phyloP scores from a whole-genome alignment of 2,113 vertebrate genomes.

The Nannospalax galili region DNA sequence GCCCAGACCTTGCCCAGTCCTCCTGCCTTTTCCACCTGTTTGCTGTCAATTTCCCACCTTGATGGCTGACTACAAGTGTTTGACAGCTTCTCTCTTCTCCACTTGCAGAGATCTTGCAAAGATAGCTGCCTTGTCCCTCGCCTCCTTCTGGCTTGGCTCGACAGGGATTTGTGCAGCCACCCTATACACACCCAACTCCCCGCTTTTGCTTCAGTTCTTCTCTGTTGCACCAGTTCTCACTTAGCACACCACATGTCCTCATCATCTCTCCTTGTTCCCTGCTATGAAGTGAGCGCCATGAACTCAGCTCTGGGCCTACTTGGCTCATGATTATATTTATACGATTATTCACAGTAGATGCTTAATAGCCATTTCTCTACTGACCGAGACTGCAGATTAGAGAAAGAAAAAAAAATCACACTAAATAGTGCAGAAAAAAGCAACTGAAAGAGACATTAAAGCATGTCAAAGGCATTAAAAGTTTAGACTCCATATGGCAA shows the following conservation, averaged over 20 bases:
- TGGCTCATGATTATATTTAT: background rate
- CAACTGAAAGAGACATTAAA: background rate
- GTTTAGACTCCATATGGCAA: background rate
- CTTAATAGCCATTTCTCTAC: background rate
- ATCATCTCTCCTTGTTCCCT: background rate
- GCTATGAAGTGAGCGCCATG: background rate
- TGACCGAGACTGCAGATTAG: background rate
- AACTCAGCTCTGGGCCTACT: background rate
- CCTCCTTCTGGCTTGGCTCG: background rate
- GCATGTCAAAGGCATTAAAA: background rate
- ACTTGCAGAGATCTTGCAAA: background rate
- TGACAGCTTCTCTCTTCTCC: background rate
- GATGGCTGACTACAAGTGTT: background rate
- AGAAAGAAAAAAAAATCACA: background rate
- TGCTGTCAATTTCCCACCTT: too few relatives aligned
- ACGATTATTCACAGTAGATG: background rate
- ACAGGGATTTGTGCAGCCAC: too few relatives aligned
- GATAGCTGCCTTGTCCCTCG: too few relatives aligned
- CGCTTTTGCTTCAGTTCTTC: background rate
- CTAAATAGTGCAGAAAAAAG: background rate
- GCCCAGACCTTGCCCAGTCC: background rate
- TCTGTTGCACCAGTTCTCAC: background rate
- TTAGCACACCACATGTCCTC: fast-evolving
- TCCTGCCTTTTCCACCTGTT: background rate
- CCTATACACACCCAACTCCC: background rate